phyloP scores from a whole-genome alignment of 2,888 invertebrate species.

The Merodon equestris region DNA sequence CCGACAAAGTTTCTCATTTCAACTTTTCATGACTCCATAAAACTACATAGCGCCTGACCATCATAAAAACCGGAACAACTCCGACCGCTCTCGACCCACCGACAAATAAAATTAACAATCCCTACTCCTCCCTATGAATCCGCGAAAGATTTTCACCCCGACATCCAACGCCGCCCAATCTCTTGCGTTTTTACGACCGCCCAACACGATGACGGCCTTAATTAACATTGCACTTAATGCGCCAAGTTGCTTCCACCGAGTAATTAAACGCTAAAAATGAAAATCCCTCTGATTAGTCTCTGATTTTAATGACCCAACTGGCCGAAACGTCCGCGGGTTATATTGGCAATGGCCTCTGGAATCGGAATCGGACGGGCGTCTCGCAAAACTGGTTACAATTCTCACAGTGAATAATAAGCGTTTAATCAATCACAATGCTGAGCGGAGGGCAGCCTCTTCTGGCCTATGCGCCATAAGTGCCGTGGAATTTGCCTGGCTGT shows the following conservation, averaged over 20 bases:
- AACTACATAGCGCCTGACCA: constrained; percentile 48
- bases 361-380: too few species aligned
- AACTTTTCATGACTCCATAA: constrained; percentile 42
- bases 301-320: constrained; percentile 39
- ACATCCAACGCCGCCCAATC: not conserved
- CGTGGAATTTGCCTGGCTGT: not conserved
- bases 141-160: constrained; percentile 28
- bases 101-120: constrained; percentile 39
- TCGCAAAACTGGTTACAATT: constrained; percentile 11
- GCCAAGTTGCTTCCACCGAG: constrained; percentile 35
- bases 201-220: constrained; percentile 22
- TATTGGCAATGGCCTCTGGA: not conserved
- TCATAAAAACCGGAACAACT: constrained; percentile 44
- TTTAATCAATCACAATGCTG: constrained; percentile 54
- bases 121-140: constrained; percentile 45
- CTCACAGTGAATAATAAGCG: constrained; percentile 25
- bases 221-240: constrained; percentile 65
- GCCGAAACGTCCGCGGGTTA: not conserved
- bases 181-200: constrained; percentile 30
- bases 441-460: constrained; percentile 19
- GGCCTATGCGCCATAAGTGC: not conserved
- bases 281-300: constrained; percentile 55
- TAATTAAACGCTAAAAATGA: constrained; percentile 49
- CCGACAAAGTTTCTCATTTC: constrained; percentile 38
- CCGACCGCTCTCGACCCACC: constrained; percentile 24